Evolutionary conservation across 2,888 invertebrate species (phyloP), one percentile per base, ranked within the genome.

Genomic region (Agrochola litura): DNA sequence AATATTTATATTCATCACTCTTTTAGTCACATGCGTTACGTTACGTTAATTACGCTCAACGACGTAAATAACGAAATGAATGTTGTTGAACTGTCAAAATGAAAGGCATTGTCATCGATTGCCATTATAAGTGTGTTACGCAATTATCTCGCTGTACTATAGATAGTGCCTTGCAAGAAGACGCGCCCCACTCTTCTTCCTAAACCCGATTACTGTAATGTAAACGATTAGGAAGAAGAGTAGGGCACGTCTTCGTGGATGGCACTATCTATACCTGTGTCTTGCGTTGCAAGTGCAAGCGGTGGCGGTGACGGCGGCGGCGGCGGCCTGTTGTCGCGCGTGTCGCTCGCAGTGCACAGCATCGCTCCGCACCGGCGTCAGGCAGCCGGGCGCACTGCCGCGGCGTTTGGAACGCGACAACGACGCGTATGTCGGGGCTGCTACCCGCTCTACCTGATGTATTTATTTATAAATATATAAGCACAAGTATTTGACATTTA

Each of bases 381-480:
- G 69, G 52, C 86, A 87, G 56, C 89, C 92, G 69, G 94, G 93
- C 87, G 94, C 93, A 65, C 92, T 92, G 87, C 92, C 90, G 69
- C 94, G 94, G 0, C 95, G 93, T 71, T 86, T 46, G 56, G 97
- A 94, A 4, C 97, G 97, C 56, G 95, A 92, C 74, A 97, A 84
- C n/a, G 97, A 98, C 22, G 98, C 97, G 89, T 97, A 97, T 0
- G 98, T 98, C 2, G 98, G 98, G 0, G 98, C 97, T 12, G 97
- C 96, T 76, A 98, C 97, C 74, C 98, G 96, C 43, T 97, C 97
- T 88, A 98, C 95, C 97, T 97, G 89, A 58, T 37, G 0, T 30
- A 43, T 41, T 37, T 10, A 25, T 22, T 46, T 46, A 16, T 6
- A 10, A 9, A 65, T 64, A n/a, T n/a, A 14, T n/a, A 43, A 6